These are phyloP conservation scores for Embiotoca jacksoni DNA, from an alignment of 2,113 vertebrate species.

Conservation along the genomic window DNA sequence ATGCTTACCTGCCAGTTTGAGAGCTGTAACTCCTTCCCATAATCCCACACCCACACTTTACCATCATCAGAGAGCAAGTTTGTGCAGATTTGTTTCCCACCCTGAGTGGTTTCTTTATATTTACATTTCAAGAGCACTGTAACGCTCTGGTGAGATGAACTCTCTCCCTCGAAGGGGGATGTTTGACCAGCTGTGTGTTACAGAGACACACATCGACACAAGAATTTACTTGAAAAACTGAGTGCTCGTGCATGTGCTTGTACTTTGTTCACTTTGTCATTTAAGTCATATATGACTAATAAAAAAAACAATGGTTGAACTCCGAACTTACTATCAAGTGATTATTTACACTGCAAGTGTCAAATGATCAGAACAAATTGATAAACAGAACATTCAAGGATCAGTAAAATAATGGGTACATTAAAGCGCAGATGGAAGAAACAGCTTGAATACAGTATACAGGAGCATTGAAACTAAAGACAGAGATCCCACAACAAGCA, in stretches of 20 bases:
- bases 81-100: neutral
- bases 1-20: neutral
- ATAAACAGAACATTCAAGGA: neutral
- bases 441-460: neutral
- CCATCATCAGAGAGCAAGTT: neutral
- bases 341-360: neutral
- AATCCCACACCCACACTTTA: neutral
- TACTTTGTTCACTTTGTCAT: neutral
- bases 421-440: neutral
- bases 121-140: constrained; percentile 22
- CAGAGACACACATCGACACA: constrained; percentile 3
- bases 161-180: neutral
- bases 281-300: constrained; percentile 13
- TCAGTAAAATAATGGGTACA: too few species aligned
- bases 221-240: neutral
- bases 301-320: neutral
- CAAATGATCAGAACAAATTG: neutral
- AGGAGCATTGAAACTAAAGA: neutral
- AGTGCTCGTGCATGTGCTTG: neutral
- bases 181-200: constrained; percentile 64
- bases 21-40: neutral
- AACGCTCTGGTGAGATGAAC: constrained; percentile 42
- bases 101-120: constrained; percentile 14
- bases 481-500: neutral
- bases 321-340: neutral